phyloP scores from a whole-genome alignment of 2,797 vertebrate species.

The Pangasius macronema region DNA sequence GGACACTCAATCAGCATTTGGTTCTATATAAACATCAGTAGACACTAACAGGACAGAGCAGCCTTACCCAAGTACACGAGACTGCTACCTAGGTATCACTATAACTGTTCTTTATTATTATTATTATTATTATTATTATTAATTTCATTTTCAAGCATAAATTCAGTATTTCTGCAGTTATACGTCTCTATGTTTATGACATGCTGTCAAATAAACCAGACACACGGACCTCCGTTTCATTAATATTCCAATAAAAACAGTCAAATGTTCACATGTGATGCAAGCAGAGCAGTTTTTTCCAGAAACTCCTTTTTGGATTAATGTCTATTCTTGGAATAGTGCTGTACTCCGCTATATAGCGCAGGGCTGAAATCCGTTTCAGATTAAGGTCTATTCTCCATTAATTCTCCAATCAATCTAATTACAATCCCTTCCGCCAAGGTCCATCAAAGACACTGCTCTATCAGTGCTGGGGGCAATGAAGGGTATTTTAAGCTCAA shows the following conservation, averaged over 20 bases:
- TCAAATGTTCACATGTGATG: background rate
- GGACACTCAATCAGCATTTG: constrained; percentile 80
- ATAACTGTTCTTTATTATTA: background rate
- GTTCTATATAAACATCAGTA: constrained; percentile 40
- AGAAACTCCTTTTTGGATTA: background rate
- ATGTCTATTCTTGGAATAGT: background rate
- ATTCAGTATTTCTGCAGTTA: no score
- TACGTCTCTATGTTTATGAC: background rate
- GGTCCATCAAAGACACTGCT: background rate
- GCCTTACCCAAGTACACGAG: constrained; percentile 24
- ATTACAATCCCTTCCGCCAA: background rate
- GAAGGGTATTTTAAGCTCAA: background rate
- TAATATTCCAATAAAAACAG: background rate
- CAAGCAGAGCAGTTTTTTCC: background rate
- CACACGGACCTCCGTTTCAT: background rate
- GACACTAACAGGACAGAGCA: constrained; percentile 51
- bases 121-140: background rate
- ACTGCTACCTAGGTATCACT: constrained; percentile 40
- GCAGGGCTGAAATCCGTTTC: background rate
- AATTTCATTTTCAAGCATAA: background rate
- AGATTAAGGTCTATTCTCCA: background rate
- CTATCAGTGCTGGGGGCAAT: background rate
- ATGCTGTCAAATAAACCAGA: background rate
- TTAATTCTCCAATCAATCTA: no score
- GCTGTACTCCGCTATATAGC: background rate